Evolutionary conservation across 2,113 vertebrate species (phyloP), one percentile per base, ranked within the genome.

Genomic region (Oncorhynchus kisutch): DNA sequence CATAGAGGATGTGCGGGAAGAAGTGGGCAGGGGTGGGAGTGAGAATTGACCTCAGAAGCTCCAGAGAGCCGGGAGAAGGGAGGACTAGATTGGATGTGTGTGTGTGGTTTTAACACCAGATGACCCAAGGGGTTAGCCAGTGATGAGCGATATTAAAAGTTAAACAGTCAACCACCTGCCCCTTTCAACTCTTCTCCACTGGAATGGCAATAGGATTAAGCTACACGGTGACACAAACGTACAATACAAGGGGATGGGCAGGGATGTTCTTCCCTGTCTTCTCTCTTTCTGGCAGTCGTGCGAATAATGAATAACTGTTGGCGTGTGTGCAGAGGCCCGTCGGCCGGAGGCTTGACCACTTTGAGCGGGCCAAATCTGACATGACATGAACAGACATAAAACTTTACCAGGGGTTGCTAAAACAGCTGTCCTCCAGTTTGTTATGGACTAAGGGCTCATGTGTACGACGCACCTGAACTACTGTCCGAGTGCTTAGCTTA

Each of bases 61-160:
- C 82, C 73, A 69, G 83, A 82, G 83, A 83, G 49, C 54, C 12
- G 67, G 75, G 29, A 71, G 81, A 77, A 66, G 68, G 18, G 39
- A 39, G 39, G 39, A 39, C 39, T 9, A 86, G 85, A 89, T 85
- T 90, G 84, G 78, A 88, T 83, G 74, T 77, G 57, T 82, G 85
- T 85, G 84, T 87, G 85, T 85, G 84, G 86, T 80, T 71, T 31
- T 6, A 34, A 86, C 69, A 83, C 69, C 16, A 11, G 12, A 45
- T 80, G 83, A 86, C 85, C 78, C 34, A 48, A 62, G 80, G 51
- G 90, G 85, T 84, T 62, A 78, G 75, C 31, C 29, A 76, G 73
- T 75, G 64, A 79, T 14, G 82, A 82, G 81, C 69, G 78, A 73
- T 76, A 85, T 88, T 84, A 81, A 89, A 87, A 79, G 86, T 85